phyloP scores from a whole-genome alignment of 2,888 invertebrate genomes.

The Archips crataeganus region DNA sequence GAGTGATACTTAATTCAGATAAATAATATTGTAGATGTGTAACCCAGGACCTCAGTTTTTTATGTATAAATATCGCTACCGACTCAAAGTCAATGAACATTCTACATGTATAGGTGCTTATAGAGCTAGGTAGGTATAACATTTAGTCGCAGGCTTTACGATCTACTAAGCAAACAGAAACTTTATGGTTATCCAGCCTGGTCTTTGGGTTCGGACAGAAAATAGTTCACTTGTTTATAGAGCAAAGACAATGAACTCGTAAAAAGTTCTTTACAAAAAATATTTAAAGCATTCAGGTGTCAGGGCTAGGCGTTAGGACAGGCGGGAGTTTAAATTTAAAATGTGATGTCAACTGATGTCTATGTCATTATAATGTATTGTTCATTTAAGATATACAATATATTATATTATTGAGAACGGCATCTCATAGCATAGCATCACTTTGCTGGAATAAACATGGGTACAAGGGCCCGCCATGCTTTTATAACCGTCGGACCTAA shows the following conservation, averaged over 20 bases:
- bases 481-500: not conserved
- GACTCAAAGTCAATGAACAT: not conserved
- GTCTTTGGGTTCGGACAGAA: slow-evolving; percentile 58
- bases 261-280: slow-evolving; percentile 66
- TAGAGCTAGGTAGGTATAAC: not conserved
- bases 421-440: not conserved
- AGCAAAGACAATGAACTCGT: slow-evolving; percentile 83
- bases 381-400: no score
- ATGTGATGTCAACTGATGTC: not conserved
- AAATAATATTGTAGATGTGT: not conserved
- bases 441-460: not conserved
- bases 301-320: slow-evolving; percentile 46
- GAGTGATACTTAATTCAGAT: not conserved
- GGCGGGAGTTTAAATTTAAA: slow-evolving; percentile 3
- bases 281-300: slow-evolving; percentile 54
- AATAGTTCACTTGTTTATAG: slow-evolving; percentile 71
- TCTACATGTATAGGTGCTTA: not conserved
- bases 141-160: slow-evolving; percentile 55
- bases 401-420: no score
- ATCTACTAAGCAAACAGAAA: slow-evolving; percentile 60
- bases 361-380: no score
- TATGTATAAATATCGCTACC: not conserved
- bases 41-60: not conserved
- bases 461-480: not conserved
- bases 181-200: slow-evolving; percentile 65